Conservation (phyloP, 2,797 vertebrate species). For the Falco berigora region DNA sequence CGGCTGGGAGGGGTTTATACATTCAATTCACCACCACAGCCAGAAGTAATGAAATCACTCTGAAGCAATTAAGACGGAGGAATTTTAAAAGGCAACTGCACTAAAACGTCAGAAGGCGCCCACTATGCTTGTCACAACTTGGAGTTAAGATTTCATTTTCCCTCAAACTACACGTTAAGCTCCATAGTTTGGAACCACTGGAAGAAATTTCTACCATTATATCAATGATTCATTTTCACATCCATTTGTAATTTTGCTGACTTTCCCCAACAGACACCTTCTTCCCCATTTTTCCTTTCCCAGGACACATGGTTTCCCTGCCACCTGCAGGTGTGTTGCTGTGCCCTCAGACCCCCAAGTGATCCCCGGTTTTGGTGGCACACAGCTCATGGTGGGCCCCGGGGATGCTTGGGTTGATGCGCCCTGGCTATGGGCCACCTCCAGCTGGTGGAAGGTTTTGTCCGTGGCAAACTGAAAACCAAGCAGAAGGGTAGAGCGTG, state of each 20-base stretch:
- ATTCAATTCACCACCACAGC: background rate
- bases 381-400: background rate
- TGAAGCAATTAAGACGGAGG: background rate
- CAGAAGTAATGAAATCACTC: background rate
- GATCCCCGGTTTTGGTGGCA: background rate
- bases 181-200: background rate
- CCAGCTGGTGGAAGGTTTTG: background rate
- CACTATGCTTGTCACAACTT: background rate
- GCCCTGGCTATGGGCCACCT: background rate
- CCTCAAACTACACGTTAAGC: background rate
- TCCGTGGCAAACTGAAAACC: background rate
- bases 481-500: fast-evolving
- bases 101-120: background rate
- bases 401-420: too few species aligned
- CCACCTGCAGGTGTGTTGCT: fast-evolving
- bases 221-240: background rate
- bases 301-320: background rate
- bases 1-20: background rate
- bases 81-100: background rate
- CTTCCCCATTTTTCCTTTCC: background rate
- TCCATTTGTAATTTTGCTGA: background rate
- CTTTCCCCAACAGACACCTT: background rate
- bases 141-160: background rate
- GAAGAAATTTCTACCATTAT: background rate
- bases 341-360: background rate